Base-by-base conservation (phyloP, 2,113 vertebrate species). In the Grantiella picta region DNA sequence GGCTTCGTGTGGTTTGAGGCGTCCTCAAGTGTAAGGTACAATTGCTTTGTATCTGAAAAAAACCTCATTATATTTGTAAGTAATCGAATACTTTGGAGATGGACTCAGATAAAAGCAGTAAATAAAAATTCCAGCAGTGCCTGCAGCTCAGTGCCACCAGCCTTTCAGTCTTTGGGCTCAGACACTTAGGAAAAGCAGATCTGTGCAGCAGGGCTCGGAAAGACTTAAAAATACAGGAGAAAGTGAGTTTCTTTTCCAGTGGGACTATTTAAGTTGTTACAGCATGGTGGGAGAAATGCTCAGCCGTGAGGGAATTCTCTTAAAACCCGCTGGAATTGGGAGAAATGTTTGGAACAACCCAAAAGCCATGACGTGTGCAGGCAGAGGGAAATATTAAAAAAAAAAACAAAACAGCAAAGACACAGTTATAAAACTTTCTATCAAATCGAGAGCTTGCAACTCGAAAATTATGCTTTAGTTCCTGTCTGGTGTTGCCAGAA, bases 321-420 rank as follows among this genome's bases (percentile, higher is more conserved):
- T 64, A 71, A 91, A 78, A 49, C 15, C 19, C 15, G 27, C 18
- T 94, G 60, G 91, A 92, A 57, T 12, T 0, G 3, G 61, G 40
- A 45, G 53, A 50, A 91, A 54, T 0, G 1, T 38, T 44, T 63
- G 54, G 31, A 56, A 8, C 12, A 53, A 50, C 47, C 45, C 45
- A 22, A 13, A 35, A 8, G 19, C 24, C 3, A 0, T 9, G 29
- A 12, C 4, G 0, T 3, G 3, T 1, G 3, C 1, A 19, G 40
- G 56, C 42, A 36, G 59, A 31, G 27, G 54, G 36, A 50, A 89
- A 38, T 28, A 61, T 0, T 15, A 38, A 36, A 54, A 64, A 44
- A 19, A 38, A 36, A 54, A 64, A 44, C 2, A 66, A 52, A 81
- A 14, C 44, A 49, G 35, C 8, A 64, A 56, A 42, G 22, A 11